Evolutionary conservation across 2,797 vertebrate genomes (phyloP), one percentile per base, ranked within the genome.

Genomic region (Odontamblyopus rebecca): DNA sequence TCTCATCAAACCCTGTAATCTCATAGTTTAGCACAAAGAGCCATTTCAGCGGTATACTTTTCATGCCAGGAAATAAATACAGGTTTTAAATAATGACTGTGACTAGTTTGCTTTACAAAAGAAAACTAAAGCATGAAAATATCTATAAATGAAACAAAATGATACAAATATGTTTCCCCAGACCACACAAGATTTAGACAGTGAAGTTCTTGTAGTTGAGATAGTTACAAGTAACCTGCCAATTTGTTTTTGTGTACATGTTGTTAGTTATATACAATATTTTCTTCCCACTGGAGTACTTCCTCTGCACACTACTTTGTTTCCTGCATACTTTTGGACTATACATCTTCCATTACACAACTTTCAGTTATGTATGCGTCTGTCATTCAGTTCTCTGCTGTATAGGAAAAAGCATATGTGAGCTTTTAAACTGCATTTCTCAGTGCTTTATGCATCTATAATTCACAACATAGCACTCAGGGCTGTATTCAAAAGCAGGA

Each of bases 41-140:
- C 61, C 32, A 5, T 76, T 74, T 73, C 57, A 77, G 67, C 68
- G 3, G 69, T 76, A 44, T 76, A n/a, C 65, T 69, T 77, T 77
- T 0, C 9, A 67, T 16, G 12, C 12, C 35, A 35, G 35, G 35
- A 6, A 35, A 6, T 82, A 3, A n/a, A n/a, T 54, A 23, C 19
- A 23, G 44, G 44, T 48, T 48, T 48, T 48, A 48, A 48, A 48
- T 48, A 48, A 48, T 48, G 1, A 15, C 13, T 48, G 13, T 44
- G 35, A 9, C 7, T 38, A 38, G 35, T 38, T 38, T 38, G 9
- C 35, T 38, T 38, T 38, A 38, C 1, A 48, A 13, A 54, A 23
- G n/a, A n/a, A 54, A 54, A 54, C 2, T n/a, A 54, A 54, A 54
- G 19, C 19, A n/a, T 54, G 44, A 57, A 57, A 27, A 2, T 23